Base-by-base conservation (phyloP, 2,113 vertebrate genomes). In the Myiagra hebetior region DNA sequence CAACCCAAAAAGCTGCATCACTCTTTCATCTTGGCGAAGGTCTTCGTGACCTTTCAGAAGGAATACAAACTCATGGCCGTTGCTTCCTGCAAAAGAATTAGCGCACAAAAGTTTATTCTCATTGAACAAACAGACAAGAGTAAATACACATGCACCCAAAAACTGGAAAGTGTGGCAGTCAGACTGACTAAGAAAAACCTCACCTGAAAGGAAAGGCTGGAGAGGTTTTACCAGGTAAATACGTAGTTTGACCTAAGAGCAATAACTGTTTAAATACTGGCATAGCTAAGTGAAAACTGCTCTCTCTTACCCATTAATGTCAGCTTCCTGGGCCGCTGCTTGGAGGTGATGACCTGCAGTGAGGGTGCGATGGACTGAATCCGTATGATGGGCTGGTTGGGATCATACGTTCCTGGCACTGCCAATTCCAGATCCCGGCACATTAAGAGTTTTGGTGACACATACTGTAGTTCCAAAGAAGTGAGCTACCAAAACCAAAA, bases 51-150 rank as follows among this genome's bases (percentile, higher is more conserved):
- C 99, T 97, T 99, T 99, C 96, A 99, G 97, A 87, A 99, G 99
- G 98, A 99, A 99, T 83, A 99, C 99, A 96, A 99, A 99, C 97
- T 99, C 99, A 5, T 99, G 99, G 80, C 99, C 99, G 2, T 99
- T 99, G 97, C 99, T 99, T 80, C 99, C 99, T 99, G 98, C 27
- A 89, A 96, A 92, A 86, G 91, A 85, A 18, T 46, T 28, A 55
- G 87, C 1, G 64, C n/a, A 80, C 27, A 47, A 0, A 80, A 60
- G 55, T 55, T 81, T 28, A 62, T 9, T 52, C 30, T 52, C 37
- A 52, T 30, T 89, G 68, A 81, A 56, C 74, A 78, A 85, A 64
- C 10, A 74, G 37, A 59, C 16, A 76, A 37, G 16, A 80, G 19
- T 26, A 83, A 82, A 90, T 24, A 65, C 12, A 64, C 0, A 0